phyloP scores from a whole-genome alignment of 2,113 vertebrate genomes.

The Eretmochelys imbricata region DNA sequence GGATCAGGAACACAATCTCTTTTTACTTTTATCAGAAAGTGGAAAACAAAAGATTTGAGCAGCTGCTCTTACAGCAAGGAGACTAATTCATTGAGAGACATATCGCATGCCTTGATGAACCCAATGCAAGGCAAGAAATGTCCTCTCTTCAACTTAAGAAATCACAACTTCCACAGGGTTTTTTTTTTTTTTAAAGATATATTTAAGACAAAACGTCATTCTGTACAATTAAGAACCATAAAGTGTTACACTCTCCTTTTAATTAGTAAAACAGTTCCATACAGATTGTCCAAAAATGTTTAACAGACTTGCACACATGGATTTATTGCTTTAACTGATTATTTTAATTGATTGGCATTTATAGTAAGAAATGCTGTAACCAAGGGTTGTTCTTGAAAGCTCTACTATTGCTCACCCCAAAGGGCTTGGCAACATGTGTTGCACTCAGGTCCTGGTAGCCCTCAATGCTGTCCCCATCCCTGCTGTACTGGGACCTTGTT shows the following conservation, averaged over 20 bases:
- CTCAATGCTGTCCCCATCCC: not conserved
- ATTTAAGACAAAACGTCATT: not conserved
- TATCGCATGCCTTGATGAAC: not conserved
- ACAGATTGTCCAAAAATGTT: rapidly evolving
- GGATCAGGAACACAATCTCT: not conserved
- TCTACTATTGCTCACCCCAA: not conserved
- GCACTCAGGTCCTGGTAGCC: not conserved
- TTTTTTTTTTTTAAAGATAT: not conserved
- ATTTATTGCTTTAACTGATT: not conserved
- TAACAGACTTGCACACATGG: rapidly evolving
- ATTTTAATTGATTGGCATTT: not conserved
- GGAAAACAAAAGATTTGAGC: not conserved
- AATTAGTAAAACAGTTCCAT: rapidly evolving
- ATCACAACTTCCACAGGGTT: not conserved
- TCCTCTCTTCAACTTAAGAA: not conserved
- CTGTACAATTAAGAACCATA: rapidly evolving
- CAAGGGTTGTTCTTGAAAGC: not conserved
- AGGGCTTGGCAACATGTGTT: not conserved
- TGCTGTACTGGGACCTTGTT: not conserved
- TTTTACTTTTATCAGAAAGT: not conserved
- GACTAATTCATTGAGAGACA: too few relatives aligned
- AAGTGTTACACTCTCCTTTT: not conserved
- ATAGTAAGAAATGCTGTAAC: rapidly evolving
- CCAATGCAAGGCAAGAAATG: not conserved
- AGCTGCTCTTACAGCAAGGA: not conserved